A percentile compares a stretch with the other conserved stretches of the same genome.
These are phyloP conservation scores for Acronicta leporina DNA, from an alignment of 2,888 invertebrate species.

Conservation along the genomic window DNA sequence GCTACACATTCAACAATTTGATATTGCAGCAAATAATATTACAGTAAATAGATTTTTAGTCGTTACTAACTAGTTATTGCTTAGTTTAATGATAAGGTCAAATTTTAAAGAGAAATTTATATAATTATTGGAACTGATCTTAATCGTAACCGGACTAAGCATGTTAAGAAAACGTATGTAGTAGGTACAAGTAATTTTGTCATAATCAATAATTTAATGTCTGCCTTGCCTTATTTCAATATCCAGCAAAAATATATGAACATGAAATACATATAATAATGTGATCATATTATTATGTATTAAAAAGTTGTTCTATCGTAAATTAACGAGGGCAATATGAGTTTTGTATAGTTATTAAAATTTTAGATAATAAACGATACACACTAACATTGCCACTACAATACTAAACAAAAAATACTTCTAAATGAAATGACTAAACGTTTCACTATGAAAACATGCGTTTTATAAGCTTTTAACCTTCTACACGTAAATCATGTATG, in stretches of 20 bases:
- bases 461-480: conserved; percentile 13
- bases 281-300: neutral
- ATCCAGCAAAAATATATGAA: no score
- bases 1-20: conserved; percentile 23
- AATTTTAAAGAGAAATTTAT: conserved; percentile 9
- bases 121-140: neutral
- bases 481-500: conserved; percentile 3
- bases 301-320: neutral
- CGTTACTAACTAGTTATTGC: conserved; percentile 37
- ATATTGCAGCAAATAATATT: conserved; percentile 22
- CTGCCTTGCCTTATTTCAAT: no score
- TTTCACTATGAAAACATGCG: conserved; percentile 35
- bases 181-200: no score
- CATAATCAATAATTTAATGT: no score
- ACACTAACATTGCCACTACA: conserved; percentile 17
- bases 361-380: conserved; percentile 25
- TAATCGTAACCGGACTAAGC: neutral
- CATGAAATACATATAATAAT: no score
- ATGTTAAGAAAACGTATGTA: neutral
- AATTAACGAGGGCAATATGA: conserved; percentile 5
- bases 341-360: conserved; percentile 16
- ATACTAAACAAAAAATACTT: conserved; percentile 42
- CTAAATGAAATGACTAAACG: conserved; percentile 55
- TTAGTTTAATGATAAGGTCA: conserved; percentile 25
- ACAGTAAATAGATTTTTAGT: conserved; percentile 15